phyloP scores from a whole-genome alignment of 1,140 invertebrate genomes.

The Delia radicum region DNA sequence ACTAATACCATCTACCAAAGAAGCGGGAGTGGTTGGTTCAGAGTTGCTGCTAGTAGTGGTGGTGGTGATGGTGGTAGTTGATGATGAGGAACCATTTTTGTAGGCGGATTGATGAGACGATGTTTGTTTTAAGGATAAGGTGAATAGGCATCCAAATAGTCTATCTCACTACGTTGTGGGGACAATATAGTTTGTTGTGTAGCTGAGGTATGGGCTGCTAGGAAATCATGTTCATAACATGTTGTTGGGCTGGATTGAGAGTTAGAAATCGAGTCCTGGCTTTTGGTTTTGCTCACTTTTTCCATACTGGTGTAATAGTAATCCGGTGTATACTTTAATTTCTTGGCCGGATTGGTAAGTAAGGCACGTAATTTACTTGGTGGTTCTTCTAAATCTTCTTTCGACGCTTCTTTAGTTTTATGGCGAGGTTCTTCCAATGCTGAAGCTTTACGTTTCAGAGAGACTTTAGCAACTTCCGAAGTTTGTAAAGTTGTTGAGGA shows the following conservation, averaged over 20 bases:
- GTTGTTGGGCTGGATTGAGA: slow-evolving; percentile 29
- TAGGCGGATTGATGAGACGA: not conserved
- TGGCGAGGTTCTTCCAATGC: slow-evolving; percentile 20
- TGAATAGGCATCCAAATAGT: slow-evolving; percentile 49
- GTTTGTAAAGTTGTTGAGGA: not conserved
- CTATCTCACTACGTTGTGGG: slow-evolving; percentile 41
- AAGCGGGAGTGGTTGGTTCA: slow-evolving; percentile 34
- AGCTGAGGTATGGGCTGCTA: slow-evolving; percentile 38
- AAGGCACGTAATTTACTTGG: slow-evolving; percentile 57
- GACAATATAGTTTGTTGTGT: slow-evolving; percentile 38
- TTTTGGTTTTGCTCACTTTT: slow-evolving; percentile 31
- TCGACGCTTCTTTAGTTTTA: too few species aligned
- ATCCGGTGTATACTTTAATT: slow-evolving; percentile 52
- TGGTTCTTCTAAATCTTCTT: slow-evolving; percentile 30
- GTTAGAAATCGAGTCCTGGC: slow-evolving; percentile 34
- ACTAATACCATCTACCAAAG: slow-evolving; percentile 43
- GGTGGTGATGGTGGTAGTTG: slow-evolving; percentile 37
- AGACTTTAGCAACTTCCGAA: not conserved
- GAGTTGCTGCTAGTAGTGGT: too few species aligned
- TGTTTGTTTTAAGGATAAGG: slow-evolving; percentile 37
- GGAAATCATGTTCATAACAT: slow-evolving; percentile 35
- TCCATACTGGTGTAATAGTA: slow-evolving; percentile 48
- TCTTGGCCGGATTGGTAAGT: slow-evolving; percentile 58
- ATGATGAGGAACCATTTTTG: not conserved
- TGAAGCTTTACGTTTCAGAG: slow-evolving; percentile 40